Evolutionary conservation across 2,888 invertebrate genomes (phyloP), one percentile per base, ranked within the genome.

Genomic region (Chrysolina oricalcia): DNA sequence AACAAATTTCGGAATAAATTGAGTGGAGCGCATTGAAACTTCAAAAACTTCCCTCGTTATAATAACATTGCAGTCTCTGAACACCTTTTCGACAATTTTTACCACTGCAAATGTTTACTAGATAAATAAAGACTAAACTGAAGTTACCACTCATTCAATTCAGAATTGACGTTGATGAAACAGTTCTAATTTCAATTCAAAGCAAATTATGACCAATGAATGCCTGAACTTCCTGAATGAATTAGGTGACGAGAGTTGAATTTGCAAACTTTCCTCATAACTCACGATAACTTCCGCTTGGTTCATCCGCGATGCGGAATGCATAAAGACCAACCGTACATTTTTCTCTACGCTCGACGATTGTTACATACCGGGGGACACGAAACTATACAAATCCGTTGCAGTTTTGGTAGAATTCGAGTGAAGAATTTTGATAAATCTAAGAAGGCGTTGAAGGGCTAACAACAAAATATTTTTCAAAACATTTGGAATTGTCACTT

Each of bases 81-180:
- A 35, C 35, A 35, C 35, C 35, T 35, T 6, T 6, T 35, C 35
- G 8, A 35, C 0, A 35, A 6, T 35, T 35, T 35, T 35, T 8
- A 3, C 35, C 8, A 35, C 35, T 6, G 35, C 0, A 1, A 48
- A 48, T 17, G 48, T 48, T 48, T n/a, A 15, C 48, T 48, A n/a
- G 17, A 17, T n/a, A 48, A n/a, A 53, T 53, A 21, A 53, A 53
- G 17, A 11, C 11, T 11, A 1, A 53, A 21, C 13, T 21, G 21
- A 53, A 53, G 21, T 21, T 8, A 59, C 59, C 35, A 11, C 10
- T 15, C n/a, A 59, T 35, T 59, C 59, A 59, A 59, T 27, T n/a
- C 59, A n/a, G 59, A 35, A 59, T 59, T 35, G 27, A 23, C 59
- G 35, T n/a, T 27, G 6, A 59, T 59, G 17, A 59, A 59, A 59